Conservation (phyloP, 2,888 invertebrate species). For the Ectemnius lituratus region DNA sequence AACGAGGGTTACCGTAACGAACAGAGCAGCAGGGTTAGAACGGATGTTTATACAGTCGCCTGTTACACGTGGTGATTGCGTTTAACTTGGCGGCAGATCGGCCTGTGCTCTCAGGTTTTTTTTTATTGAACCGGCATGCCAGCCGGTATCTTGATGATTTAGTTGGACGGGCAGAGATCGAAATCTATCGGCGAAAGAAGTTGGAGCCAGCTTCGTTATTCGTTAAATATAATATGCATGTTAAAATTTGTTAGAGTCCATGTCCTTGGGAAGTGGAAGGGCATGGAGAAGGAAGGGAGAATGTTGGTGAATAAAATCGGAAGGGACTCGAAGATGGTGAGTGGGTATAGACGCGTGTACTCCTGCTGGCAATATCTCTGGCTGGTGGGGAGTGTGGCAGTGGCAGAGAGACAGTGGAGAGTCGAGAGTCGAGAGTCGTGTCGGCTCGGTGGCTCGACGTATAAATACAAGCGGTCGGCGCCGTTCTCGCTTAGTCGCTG, state of each 20-base stretch:
- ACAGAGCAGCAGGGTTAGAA: no score
- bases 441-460: slow-evolving; percentile 59
- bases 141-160: no score
- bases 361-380: slow-evolving; percentile 37
- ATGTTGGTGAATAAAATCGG: slow-evolving; percentile 2
- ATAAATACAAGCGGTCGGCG: slow-evolving; percentile 74
- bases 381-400: slow-evolving; percentile 34
- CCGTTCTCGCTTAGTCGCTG: slow-evolving; percentile 72
- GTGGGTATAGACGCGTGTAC: slow-evolving; percentile 35
- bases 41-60: slow-evolving; percentile 1
- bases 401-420: slow-evolving; percentile 56
- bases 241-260: no score
- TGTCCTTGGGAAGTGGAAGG: no score
- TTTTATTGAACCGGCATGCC: no score
- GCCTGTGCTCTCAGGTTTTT: no score
- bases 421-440: no score
- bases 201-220: no score
- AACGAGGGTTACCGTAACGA: no score
- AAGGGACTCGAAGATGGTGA: slow-evolving; percentile 27
- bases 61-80: slow-evolving; percentile 5
- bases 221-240: no score
- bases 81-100: not conserved
- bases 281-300: not conserved
- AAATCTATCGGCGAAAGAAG: no score
- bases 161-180: no score